Evolutionary conservation across 2,888 invertebrate species (phyloP), one percentile per base, ranked within the genome.

Genomic region (Leptinotarsa peninsularis): DNA sequence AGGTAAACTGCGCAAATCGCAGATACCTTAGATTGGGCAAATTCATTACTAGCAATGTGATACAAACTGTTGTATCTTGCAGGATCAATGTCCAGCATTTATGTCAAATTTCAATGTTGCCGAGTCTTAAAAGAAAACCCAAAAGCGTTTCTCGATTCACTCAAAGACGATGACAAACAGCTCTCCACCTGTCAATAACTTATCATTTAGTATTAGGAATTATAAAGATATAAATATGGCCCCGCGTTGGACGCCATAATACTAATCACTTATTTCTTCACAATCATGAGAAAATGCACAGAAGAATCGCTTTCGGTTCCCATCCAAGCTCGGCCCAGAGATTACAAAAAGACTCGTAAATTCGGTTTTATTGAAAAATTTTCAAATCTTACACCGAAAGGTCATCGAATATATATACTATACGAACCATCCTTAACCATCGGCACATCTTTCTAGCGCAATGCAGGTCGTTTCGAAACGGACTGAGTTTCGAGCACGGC

Each of bases 351-450:
- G 76, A 71, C 73, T 73, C 50, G 60, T 58, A 71, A 67, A 71
- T 78, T 78, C 78, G 78, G 78, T 78, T 78, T 58, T 74, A 74
- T 75, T 76, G 73, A 72, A 75, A 75, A 69, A 66, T 75, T 76
- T 76, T 75, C 76, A 78, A 78, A 75, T 78, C 76, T 80, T 79
- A 81, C 78, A 80, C 79, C 79, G 81, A 80, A 81, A 82, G 79
- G 75, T 81, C 80, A 76, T 79, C 76, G 76, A 78, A 78, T 78
- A 78, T 81, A 76, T 79, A 78, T 79, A 81, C 78, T 77, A 80
- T 80, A 81, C 78, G 80, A 82, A 83, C 82, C 82, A 82, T 82
- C 80, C 79, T 81, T 77, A 78, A 80, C 77, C 72, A 79, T 73
- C 77, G 76, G 69, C 66, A 72, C 79, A 67, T 67, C 76, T 77